Evolutionary conservation across 2,888 invertebrate species (phyloP).

Genomic region (Hirtodrosophila duncani): DNA sequence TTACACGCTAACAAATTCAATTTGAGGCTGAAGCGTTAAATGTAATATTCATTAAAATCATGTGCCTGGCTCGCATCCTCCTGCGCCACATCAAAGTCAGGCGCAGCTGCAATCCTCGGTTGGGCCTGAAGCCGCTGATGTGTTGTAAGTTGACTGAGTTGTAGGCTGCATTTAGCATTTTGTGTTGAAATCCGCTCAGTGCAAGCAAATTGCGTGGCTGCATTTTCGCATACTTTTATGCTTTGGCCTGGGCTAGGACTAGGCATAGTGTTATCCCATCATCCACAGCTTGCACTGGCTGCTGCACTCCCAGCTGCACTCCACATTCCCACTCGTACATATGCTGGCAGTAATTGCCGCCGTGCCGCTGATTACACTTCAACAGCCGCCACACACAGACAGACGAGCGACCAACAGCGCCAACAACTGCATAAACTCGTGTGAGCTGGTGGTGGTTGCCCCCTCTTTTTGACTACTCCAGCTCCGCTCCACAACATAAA

Average conservation of each 20-base stretch:
- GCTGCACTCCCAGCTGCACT: no score
- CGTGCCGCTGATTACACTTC: constrained; percentile 72
- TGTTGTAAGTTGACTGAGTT: constrained; percentile 1
- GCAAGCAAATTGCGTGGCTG: constrained; percentile 66
- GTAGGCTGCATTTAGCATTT: constrained; percentile 38
- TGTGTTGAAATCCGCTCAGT: constrained; percentile 57
- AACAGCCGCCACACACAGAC: constrained; percentile 54
- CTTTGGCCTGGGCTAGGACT: neutral
- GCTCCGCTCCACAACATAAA: no score
- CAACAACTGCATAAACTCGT: no score
- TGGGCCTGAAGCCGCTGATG: constrained; percentile 13
- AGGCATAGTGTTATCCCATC: constrained; percentile 8
- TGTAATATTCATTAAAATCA: constrained; percentile 61
- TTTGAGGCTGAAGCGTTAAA: constrained; percentile 34
- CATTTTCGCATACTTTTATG: constrained; percentile 42
- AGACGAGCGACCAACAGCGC: constrained; percentile 45
- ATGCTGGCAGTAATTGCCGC: constrained; percentile 69
- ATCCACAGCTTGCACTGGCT: no score
- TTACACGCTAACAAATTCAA: constrained; percentile 35
- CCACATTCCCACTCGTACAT: constrained; percentile 30
- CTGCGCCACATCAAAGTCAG: constrained; percentile 38
- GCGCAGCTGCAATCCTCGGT: constrained; percentile 9
- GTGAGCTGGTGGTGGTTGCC: no score
- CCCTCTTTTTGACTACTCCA: no score
- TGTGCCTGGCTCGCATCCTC: constrained; percentile 35